Evolutionary conservation across 2,113 vertebrate genomes (phyloP), one percentile per base, ranked within the genome.

Genomic region (Choloepus hoffmanni): DNA sequence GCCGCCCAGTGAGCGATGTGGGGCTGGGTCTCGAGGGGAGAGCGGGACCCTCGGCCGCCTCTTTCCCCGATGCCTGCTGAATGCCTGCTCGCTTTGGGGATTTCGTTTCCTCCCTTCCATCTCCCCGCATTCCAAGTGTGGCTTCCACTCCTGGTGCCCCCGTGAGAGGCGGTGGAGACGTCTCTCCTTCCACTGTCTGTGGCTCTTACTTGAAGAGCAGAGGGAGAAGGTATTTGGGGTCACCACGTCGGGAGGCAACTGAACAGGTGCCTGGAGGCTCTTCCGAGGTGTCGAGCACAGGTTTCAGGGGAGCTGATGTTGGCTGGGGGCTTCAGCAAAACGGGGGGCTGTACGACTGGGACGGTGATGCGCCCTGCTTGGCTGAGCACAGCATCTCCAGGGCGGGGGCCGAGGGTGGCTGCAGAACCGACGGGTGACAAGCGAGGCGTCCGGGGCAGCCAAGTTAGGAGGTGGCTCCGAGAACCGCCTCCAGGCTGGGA

Each of bases 1-100:
- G 9, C 28, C 5, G 26, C 23, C 28, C 2, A 2, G 2, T 18
- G 7, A 23, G 7, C 1, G 0, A 48, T 5, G 33, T 10, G 7
- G 3, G 36, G 18, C 16, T n/a, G 43, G 21, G 19, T 43, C 36
- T 50, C 58, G 45, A 15, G 60, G n/a, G 63, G 21, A 48, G 60
- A 58, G 36, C 5, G 0, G 4, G 67, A 62, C 58, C 53, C 73
- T 48, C 18, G 1, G 28, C 19, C 0, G 30, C 23, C n/a, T 13
- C 19, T 8, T 33, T 36, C 36, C 62, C 30, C 4, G 15, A 18
- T 21, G 60, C 67, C 23, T 36, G 9, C 1, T 7, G 72, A 23
- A 45, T 19, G 2, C 78, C 23, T 19, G 6, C 9, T 67, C 21
- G 7, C 3, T 33, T 2, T 7, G 15, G 5, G 65, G 92, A 8